Base-by-base conservation (phyloP, 23 tunicate species). In the Styela clava region DNA sequence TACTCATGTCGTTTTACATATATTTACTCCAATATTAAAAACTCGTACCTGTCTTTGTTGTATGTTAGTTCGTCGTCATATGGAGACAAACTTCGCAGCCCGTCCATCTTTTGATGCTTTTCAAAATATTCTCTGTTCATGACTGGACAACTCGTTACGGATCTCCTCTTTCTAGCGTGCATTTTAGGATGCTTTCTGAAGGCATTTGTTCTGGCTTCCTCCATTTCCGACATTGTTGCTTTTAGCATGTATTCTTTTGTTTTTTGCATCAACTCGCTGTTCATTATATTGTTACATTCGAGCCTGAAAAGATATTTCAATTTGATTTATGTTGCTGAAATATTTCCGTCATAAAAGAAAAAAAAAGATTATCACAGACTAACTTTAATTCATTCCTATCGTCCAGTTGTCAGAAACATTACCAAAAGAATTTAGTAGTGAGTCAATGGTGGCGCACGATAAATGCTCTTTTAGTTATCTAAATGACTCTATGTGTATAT, bases 241-340 rank as follows among this genome's bases (percentile, higher is more conserved):
- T 71, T 33, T 18, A 24, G 7, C 77, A 71, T 71, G 29, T 71
- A 71, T 71, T 71, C 77, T 32, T 71, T 71, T 3, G 77, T 71
- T 30, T 32, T 71, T 3, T 16, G 35, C 32, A 71, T 29, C 3
- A 71, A 18, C 3, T 71, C 77, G 77, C 77, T 71, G 35, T 71
- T 71, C 77, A 71, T 30, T 3, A 71, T 71, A 35, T 30, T 71
- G 27, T 71, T n/a, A 34, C 77, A 71, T 71, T 28, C 34, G 7
- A 30, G 5, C 24, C 77, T 71, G 77, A 12, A 68, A 68, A 68
- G 9, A n/a, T n/a, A n/a, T n/a, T n/a, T n/a, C n/a, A n/a, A n/a
- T n/a, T n/a, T n/a, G n/a, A n/a, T n/a, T n/a, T n/a, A n/a, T n/a
- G n/a, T n/a, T n/a, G n/a, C n/a, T n/a, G n/a, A n/a, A n/a, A n/a